Conservation (phyloP, 2,888 invertebrate species). For the Ectemnius lituratus region DNA sequence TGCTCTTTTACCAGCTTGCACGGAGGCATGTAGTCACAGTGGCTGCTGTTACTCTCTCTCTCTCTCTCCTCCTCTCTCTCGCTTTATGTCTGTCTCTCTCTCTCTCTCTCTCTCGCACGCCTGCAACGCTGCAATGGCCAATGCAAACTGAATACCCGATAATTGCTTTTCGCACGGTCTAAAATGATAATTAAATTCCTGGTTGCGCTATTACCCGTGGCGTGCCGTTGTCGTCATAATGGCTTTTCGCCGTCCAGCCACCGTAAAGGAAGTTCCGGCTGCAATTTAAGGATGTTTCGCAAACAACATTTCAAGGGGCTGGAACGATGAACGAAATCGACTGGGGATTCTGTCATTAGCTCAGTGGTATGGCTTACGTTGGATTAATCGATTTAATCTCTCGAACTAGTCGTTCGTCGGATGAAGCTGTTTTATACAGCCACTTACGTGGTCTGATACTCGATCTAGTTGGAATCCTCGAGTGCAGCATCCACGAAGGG, state of each 20-base stretch:
- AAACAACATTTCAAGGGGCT: conserved; percentile 30
- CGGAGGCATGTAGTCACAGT: conserved; percentile 21
- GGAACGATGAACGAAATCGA: conserved; percentile 17
- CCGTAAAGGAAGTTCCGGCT: conserved; percentile 35
- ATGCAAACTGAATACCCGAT: conserved; percentile 74
- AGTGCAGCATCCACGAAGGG: no score
- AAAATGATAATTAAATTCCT: conserved; percentile 76
- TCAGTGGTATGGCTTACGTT: conserved; percentile 14
- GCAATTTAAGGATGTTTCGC: conserved; percentile 47
- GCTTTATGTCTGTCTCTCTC: not conserved
- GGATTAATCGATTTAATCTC: conserved; percentile 41
- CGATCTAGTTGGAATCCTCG: no score
- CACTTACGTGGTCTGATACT: no score
- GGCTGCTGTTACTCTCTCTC: conserved; percentile 25
- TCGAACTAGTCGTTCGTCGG: no score
- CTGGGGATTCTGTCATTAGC: no score
- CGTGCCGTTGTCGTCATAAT: conserved; percentile 54
- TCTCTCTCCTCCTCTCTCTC: no score
- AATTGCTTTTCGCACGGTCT: conserved; percentile 74
- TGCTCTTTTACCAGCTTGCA: conserved; percentile 39
- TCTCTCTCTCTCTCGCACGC: not conserved
- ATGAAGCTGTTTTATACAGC: no score
- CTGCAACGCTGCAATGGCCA: conserved; percentile 65
- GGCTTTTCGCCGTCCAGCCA: conserved; percentile 33
- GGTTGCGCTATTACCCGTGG: conserved; percentile 56